phyloP scores from a whole-genome alignment of 2,797 vertebrate genomes.

The Erpetoichthys calabaricus region DNA sequence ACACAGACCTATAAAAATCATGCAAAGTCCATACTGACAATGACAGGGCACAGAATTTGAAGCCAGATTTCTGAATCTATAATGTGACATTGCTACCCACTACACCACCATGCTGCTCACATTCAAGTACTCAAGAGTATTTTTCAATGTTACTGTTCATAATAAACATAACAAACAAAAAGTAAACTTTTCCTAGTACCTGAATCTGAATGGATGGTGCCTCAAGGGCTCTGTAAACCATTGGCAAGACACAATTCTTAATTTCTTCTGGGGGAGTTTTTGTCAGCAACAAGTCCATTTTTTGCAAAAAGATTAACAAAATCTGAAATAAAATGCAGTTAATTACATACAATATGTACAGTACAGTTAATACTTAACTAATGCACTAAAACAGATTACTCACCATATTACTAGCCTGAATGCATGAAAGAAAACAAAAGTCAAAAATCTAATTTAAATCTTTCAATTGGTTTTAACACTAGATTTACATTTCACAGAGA shows the following conservation, averaged over 20 bases:
- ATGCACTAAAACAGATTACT: conserved; percentile 46
- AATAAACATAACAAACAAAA: too few species aligned
- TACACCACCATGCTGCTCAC: too few species aligned
- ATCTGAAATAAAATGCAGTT: conserved; percentile 51
- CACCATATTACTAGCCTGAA: conserved; percentile 99
- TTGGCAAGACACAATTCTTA: conserved; percentile 84
- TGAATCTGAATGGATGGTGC: conserved; percentile 96
- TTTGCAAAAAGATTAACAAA: conserved; percentile 94
- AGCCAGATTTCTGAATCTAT: too few species aligned
- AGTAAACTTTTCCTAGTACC: conserved; percentile 56
- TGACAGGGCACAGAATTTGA: too few species aligned
- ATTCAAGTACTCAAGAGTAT: too few species aligned
- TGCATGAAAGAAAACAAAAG: conserved; percentile 67
- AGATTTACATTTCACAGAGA: too few species aligned
- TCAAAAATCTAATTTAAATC: too few species aligned
- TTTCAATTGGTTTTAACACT: too few species aligned
- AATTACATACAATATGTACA: background rate
- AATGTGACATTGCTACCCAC: too few species aligned
- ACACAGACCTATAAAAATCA: too few species aligned
- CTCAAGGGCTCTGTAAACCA: conserved; percentile 93
- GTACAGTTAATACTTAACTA: background rate
- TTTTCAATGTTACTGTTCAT: too few species aligned
- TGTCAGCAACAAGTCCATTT: conserved; percentile 94
- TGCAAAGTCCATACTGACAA: too few species aligned
- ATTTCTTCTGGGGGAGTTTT: conserved; percentile 94